Base-by-base conservation (phyloP, 2,888 invertebrate species). In the Anthoptus insignis region DNA sequence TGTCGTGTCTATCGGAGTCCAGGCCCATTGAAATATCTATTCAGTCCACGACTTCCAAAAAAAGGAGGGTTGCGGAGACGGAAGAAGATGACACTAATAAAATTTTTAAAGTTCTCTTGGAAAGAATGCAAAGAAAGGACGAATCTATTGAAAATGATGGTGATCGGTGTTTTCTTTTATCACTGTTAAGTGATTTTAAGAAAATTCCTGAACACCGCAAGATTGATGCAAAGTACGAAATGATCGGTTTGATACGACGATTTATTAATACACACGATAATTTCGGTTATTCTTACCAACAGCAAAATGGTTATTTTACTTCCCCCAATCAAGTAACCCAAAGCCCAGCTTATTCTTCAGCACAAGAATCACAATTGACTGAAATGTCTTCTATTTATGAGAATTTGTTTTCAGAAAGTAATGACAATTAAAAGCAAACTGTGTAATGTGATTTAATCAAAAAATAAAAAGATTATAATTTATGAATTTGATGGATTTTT, bases 241-340 rank as follows among this genome's bases (percentile, higher is more conserved):
- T 42, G 42, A 32, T 42, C 57, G 49, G 47, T 54, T 29, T 64
- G 42, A 50, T 64, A 59, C 52, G 57, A 64, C 60, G 53, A 60
- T 56, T 57, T 53, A 42, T 59, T 9, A 32, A 32, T 32, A 32
- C 32, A 32, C 32, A 32, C 11, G 58, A 52, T 66, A 63, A 66
- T 58, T 66, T 61, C 63, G 66, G 54, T 37, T 64, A 61, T 66
- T 61, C 60, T 57, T 60, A 66, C 50, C 59, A 65, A 65, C 60
- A 66, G 57, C 60, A 66, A 47, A 47, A 63, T 56, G 49, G 63
- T 49, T 56, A 56, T 56, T 56, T 63, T 63, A 61, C 61, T 61
- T 61, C 60, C 24, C 61, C 58, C 42, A 65, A 60, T 65, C 39
- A 58, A 61, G 61, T 49, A 61, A 66, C 57, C 61, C 61, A 66